Base-by-base conservation (phyloP, 1,140 invertebrate genomes). In the Zaprionus vittiger region DNA sequence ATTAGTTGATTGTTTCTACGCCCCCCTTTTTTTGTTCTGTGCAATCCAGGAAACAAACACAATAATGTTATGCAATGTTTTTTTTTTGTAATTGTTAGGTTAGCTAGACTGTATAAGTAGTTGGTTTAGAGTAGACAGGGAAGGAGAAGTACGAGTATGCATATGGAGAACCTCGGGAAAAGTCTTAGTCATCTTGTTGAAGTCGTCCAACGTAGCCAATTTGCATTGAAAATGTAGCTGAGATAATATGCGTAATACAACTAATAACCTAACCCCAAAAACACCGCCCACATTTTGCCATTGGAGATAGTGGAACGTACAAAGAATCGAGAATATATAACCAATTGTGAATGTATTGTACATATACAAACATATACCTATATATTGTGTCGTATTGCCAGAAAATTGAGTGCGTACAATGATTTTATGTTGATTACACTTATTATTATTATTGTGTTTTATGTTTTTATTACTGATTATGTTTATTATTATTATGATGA, bases 381-480 rank as follows among this genome's bases (percentile, higher is more conserved):
- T 61, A 56, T 41, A 24, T 47, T 55, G 26, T 56, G 49, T 75
- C 60, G 38, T 75, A 38, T 75, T 60, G 61, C 47, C 57, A 73
- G 54, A 68, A 67, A 62, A 68, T 62, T 52, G 66, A 56, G 55
- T 55, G 47, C 47, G 55, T 65, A 70, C 41, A 64, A 72, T 61
- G 59, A 76, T 72, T 65, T 85, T 81, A 83, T 84, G 81, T 84
- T 84, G 76, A 72, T 65, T 52, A 26, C 38, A 55, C 34, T 69
- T 49, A 64, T 59, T 65, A 69, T 73, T 60, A 61, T 56, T 71
- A 69, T 74, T 74, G 28, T 70, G 69, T 84, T 67, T 74, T 75
- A 47, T 86, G 73, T 81, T 80, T 86, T 87, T 71, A 80, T 83
- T 85, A 54, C 73, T 62, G 41, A 65, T 79, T 74, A 76, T 68